Conservation (phyloP, 2,113 vertebrate genomes). For the Chaetura pelagica region DNA sequence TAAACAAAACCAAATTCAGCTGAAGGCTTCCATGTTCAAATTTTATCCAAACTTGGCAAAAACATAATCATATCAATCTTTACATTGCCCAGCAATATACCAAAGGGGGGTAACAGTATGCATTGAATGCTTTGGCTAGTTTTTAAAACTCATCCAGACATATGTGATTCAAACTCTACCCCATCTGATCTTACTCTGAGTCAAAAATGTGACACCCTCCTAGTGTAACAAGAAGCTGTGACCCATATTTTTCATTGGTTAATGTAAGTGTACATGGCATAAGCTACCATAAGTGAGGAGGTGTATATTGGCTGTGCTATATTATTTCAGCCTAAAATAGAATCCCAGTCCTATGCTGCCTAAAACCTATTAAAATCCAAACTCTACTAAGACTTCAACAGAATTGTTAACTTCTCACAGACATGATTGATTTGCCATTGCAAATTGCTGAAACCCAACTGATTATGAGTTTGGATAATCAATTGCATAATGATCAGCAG, state of each 20-base stretch:
- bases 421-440: background rate
- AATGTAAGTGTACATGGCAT: background rate
- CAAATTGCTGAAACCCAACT: background rate
- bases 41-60: background rate
- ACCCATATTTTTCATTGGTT: background rate
- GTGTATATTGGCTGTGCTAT: background rate
- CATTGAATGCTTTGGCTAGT: background rate
- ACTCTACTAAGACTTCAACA: background rate
- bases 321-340: background rate
- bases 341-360: background rate
- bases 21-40: background rate
- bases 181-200: background rate
- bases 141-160: background rate
- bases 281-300: background rate
- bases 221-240: background rate
- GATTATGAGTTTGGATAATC: background rate
- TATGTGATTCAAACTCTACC: background rate
- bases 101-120: background rate
- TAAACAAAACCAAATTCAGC: background rate
- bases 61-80: background rate
- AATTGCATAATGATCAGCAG: background rate
- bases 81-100: background rate
- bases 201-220: background rate
- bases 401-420: background rate
- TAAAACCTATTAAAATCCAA: background rate